Conservation (phyloP, 2,113 vertebrate genomes). For the Lontra canadensis region DNA sequence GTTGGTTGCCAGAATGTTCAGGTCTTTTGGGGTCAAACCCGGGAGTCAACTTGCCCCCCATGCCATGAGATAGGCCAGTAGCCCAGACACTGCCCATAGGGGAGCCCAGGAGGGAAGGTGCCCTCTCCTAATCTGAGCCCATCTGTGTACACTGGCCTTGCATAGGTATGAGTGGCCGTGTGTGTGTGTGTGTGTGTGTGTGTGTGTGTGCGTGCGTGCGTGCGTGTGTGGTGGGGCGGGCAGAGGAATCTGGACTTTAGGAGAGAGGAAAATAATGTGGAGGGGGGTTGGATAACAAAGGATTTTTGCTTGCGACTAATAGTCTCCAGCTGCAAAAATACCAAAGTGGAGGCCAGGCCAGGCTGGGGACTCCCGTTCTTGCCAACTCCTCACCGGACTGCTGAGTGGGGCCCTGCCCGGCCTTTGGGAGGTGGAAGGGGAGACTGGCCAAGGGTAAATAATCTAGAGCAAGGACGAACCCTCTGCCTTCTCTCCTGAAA, state of each 20-base stretch:
- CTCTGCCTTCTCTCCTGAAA: constrained; percentile 38
- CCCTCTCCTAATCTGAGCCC: not conserved
- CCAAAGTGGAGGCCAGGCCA: constrained; percentile 64
- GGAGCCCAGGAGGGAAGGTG: not conserved
- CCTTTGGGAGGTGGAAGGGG: constrained; percentile 54
- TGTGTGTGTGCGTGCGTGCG: not conserved
- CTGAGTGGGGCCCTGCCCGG: constrained; percentile 69
- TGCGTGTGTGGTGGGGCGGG: not conserved
- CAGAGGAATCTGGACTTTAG: constrained; percentile 71
- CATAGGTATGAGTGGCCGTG: not conserved
- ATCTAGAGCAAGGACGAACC: not conserved
- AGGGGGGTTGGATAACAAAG: constrained; percentile 74
- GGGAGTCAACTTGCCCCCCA: not conserved
- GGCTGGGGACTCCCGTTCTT: constrained; percentile 43
- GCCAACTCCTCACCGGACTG: constrained; percentile 71
- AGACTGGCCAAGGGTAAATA: constrained; percentile 53
- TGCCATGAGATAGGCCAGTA: not conserved
- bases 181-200: not conserved
- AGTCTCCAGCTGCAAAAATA: constrained; percentile 80
- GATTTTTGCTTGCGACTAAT: constrained; percentile 76
- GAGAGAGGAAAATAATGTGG: constrained; percentile 71
- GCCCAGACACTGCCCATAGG: not conserved
- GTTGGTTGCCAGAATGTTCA: not conserved
- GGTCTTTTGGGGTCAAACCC: not conserved
- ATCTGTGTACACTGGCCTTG: not conserved